A percentile compares a stretch with the other conserved stretches of the same genome.
These are phyloP conservation scores for Zele albiditarsus DNA, from an alignment of 2,888 invertebrate genomes.

Conservation along the genomic window DNA sequence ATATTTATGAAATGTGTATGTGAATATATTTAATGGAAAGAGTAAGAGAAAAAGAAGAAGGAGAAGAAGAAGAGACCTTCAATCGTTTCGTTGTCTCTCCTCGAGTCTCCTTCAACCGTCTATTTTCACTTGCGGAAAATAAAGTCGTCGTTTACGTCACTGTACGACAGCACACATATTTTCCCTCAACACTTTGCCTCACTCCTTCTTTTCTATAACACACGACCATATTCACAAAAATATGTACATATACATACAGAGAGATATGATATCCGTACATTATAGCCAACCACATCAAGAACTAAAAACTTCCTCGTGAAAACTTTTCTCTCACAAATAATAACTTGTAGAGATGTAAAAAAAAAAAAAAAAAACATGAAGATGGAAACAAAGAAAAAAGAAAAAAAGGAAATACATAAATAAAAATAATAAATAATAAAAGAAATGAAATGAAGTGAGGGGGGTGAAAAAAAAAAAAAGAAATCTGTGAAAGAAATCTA, in stretches of 20 bases:
- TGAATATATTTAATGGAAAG: neutral
- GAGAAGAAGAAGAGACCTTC: slow-evolving; percentile 5
- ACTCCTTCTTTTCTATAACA: neutral
- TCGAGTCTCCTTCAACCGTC: slow-evolving; percentile 20
- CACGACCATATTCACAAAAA: slow-evolving; percentile 9
- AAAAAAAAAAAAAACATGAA: neutral
- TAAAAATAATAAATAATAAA: neutral
- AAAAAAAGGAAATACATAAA: neutral
- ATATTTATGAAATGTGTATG: neutral
- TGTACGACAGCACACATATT: slow-evolving; percentile 32
- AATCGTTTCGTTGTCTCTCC: slow-evolving; percentile 19
- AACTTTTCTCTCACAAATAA: slow-evolving; percentile 11
- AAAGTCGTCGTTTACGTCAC: slow-evolving; percentile 39
- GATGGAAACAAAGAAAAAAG: too few species aligned
- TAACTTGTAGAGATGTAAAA: neutral
- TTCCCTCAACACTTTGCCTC: slow-evolving; percentile 2
- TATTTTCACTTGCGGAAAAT: slow-evolving; percentile 39
- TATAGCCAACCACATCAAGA: neutral
- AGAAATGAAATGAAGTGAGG: neutral
- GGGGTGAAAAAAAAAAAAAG: neutral
- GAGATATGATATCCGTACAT: neutral
- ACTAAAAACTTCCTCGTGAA: neutral
- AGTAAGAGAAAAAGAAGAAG: neutral
- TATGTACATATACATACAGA: neutral
- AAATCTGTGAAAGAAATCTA: neutral